Evolutionary conservation across 2,797 vertebrate genomes (phyloP), one percentile per base, ranked within the genome.

Genomic region (Aldrovandia affinis): DNA sequence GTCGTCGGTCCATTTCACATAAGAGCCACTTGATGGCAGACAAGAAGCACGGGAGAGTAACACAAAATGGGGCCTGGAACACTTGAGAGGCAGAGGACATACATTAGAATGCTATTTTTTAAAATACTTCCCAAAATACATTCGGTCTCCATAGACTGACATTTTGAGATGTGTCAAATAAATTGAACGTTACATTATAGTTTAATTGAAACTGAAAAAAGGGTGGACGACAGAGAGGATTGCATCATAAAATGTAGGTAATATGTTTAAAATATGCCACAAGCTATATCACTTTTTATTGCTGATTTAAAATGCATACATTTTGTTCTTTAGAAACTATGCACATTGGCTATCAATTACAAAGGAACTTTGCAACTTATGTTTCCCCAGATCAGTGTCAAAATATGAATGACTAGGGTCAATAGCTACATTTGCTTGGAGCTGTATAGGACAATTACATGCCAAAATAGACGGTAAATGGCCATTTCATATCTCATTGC

Each of bases 11-110:
- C 36, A 30, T 83, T 83, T 78, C 54, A 28, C 54, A 44, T 1
- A 57, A 57, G 14, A 36, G 22, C 84, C 84, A 85, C 84, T 85
- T 39, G 84, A 81, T 85, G 84, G 84, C 84, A 85, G 39, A 42
- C 52, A 44, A 85, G 65, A 75, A 57, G 25, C 80, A 42, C 39
- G 50, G 65, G 12, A 18, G 36, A 61, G 36, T 3, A 61, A 0
- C 15, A 39, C 57, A 81, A 61, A n/a, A 39, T 9, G n/a, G 30
- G 9, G 10, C 0, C 5, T 57, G 25, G 39, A 54, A 14, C 12
- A 28, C 70, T n/a, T 70, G 12, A 6, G n/a, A 33, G 50, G 12
- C 3, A 33, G 25, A 10, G 52, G 52, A 59, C 18, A 57, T 59
- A 28, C 28, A 20, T 50, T 52, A 78, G 28, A 50, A 33, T 78